Evolutionary conservation across 2,113 vertebrate species (phyloP).

Genomic region (Malurus melanocephalus): DNA sequence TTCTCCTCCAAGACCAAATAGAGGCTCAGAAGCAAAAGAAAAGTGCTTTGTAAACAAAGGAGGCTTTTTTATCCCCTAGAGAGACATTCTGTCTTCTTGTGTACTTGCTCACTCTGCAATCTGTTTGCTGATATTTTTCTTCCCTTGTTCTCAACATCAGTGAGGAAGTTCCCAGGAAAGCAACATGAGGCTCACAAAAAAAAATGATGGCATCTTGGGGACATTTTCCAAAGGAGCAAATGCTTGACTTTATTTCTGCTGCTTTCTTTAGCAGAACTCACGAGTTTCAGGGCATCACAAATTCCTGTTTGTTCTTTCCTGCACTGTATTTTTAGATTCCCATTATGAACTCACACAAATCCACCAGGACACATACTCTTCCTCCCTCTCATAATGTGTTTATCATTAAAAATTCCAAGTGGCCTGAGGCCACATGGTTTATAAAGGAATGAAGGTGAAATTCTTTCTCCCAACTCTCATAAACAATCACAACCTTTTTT

Average conservation of each 20-base stretch:
- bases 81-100: background rate
- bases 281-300: background rate
- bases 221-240: background rate
- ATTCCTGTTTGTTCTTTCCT: background rate
- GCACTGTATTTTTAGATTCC: background rate
- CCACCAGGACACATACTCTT: background rate
- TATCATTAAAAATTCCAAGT: background rate
- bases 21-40: background rate
- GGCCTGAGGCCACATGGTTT: background rate
- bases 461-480: background rate
- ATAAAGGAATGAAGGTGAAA: background rate
- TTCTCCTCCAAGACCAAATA: background rate
- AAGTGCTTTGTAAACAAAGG: background rate
- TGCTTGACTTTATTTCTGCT: background rate
- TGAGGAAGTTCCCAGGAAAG: background rate
- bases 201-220: background rate
- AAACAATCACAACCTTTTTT: background rate
- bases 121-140: background rate
- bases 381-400: background rate
- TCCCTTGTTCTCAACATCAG: background rate
- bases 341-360: background rate
- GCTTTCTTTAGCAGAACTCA: background rate
- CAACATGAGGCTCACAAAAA: background rate
- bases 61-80: fast-evolving
- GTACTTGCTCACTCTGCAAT: background rate